Evolutionary conservation across 1,140 invertebrate genomes (phyloP).

Genomic region (Eciton burchellii): DNA sequence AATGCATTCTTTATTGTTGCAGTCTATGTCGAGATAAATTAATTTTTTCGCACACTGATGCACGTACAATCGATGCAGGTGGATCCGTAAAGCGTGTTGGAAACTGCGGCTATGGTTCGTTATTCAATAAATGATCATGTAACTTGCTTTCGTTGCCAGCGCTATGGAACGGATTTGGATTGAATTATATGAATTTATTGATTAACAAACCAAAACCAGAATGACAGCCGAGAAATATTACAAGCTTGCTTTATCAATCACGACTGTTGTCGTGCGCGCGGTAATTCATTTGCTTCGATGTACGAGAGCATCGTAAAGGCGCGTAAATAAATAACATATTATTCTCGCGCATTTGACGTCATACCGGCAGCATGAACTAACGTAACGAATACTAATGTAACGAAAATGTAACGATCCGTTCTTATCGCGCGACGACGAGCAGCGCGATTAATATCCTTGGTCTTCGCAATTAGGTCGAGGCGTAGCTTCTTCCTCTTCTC

Average conservation of each 20-base stretch:
- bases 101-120: slow-evolving; percentile 50
- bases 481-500: too few species aligned
- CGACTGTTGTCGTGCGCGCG: slow-evolving; percentile 24
- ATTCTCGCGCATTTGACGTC: slow-evolving; percentile 41
- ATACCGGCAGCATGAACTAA: slow-evolving; percentile 10
- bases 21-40: slow-evolving; percentile 23
- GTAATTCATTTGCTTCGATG: slow-evolving; percentile 47
- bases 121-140: slow-evolving; percentile 50
- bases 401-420: slow-evolving; percentile 28
- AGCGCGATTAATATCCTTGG: slow-evolving; percentile 2
- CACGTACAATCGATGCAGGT: slow-evolving; percentile 9
- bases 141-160: slow-evolving; percentile 46
- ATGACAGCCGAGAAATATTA: slow-evolving; percentile 36
- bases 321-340: slow-evolving; percentile 43
- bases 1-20: slow-evolving; percentile 40
- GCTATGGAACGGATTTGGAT: slow-evolving; percentile 32
- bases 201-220: slow-evolving; percentile 51
- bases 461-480: background rate
- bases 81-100: slow-evolving; percentile 27
- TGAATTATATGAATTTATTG: slow-evolving; percentile 54
- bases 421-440: background rate
- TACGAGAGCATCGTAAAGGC: background rate
- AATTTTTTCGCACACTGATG: slow-evolving; percentile 37
- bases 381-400: too few species aligned
- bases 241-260: slow-evolving; percentile 53